Percentiles rank a stretch among this genome's conserved stretches.
Conservation (phyloP, 2,888 invertebrate species). For the Polymixis lichenea region DNA sequence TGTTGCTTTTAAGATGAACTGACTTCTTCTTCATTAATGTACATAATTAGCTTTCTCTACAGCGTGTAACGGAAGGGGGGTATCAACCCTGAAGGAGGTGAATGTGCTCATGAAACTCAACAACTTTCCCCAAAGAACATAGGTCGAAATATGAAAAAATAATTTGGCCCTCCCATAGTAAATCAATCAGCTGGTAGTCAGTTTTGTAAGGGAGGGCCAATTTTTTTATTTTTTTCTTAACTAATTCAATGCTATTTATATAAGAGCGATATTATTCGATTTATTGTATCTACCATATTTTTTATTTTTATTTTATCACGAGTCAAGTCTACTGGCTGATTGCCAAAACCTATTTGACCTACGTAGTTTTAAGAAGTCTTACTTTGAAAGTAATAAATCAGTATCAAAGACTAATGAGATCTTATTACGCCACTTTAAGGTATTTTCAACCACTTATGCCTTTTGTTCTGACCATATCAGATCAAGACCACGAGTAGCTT, state of each 20-base stretch:
- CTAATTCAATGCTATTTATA: neutral
- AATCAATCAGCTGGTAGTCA: no score
- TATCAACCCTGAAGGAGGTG: no score
- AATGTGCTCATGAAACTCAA: no score
- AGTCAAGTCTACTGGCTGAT: neutral
- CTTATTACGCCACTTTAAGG: constrained; percentile 54
- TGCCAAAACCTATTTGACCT: neutral
- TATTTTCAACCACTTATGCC: constrained; percentile 52
- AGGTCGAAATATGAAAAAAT: no score
- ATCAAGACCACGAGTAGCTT: constrained; percentile 55
- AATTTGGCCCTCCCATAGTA: no score
- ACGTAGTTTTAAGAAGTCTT: constrained; percentile 16
- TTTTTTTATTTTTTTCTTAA: no score
- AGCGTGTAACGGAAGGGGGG: no score
- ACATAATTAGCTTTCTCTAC: neutral
- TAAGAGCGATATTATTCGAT: neutral
- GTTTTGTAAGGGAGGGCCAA: no score
- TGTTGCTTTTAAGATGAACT: neutral
- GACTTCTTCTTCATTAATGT: neutral
- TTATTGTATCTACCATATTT: neutral
- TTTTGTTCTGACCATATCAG: constrained; percentile 58
- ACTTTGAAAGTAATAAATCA: constrained; percentile 49
- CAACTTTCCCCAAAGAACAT: no score
- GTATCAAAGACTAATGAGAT: constrained; percentile 58
- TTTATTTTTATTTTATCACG: neutral